phyloP scores from a whole-genome alignment of 2,888 invertebrate genomes.

The Dermolepida albohirtum region DNA sequence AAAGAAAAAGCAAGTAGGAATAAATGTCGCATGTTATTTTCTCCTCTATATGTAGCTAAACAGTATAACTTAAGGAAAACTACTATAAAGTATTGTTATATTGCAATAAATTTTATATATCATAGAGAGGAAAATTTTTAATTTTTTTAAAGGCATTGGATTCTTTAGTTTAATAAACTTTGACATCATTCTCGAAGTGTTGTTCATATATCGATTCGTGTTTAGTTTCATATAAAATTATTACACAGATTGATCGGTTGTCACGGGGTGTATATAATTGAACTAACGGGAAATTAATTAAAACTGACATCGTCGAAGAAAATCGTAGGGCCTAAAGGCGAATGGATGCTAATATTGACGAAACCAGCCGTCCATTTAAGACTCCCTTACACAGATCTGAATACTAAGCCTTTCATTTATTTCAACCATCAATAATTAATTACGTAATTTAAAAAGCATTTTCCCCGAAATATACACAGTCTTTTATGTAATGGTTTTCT shows the following conservation, averaged over 20 bases:
- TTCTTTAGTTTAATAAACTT: too few relatives aligned
- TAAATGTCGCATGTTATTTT: too few relatives aligned
- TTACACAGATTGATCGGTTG: background rate
- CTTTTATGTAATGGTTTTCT: conserved; percentile 1
- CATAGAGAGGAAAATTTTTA: too few relatives aligned
- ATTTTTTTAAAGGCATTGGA: too few relatives aligned
- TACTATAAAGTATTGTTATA: too few relatives aligned
- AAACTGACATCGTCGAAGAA: conserved; percentile 12
- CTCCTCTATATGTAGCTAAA: too few relatives aligned
- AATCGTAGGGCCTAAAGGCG: background rate
- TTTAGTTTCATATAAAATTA: too few relatives aligned
- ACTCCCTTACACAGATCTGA: background rate
- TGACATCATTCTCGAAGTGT: too few relatives aligned
- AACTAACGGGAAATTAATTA: conserved; percentile 13
- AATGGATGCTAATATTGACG: background rate
- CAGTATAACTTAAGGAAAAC: too few relatives aligned
- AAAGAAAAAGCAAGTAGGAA: too few relatives aligned
- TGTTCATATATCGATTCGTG: too few relatives aligned
- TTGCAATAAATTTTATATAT: too few relatives aligned
- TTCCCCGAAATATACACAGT: background rate
- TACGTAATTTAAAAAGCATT: conserved; percentile 17
- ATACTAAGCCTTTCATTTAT: conserved; percentile 16
- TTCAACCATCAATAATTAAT: conserved; percentile 28
- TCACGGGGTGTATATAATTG: background rate
- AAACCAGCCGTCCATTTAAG: background rate